Evolutionary conservation across 1,140 invertebrate species (phyloP).

Genomic region (Saccostrea echinata): DNA sequence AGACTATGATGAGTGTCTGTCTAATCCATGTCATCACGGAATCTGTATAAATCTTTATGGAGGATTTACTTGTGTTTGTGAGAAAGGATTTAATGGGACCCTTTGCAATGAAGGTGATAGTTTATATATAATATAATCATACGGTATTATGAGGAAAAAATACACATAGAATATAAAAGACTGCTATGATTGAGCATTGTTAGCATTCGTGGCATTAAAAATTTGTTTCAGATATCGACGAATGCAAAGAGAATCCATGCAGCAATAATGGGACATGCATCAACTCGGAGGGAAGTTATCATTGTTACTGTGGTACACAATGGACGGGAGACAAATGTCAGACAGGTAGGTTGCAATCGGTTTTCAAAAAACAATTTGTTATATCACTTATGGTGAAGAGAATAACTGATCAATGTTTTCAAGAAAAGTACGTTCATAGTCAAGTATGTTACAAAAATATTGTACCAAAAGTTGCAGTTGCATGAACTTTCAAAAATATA

Average conservation of each 20-base stretch:
- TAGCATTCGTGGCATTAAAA: neutral
- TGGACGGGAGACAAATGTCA: slow-evolving; percentile 76
- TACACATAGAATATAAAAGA: neutral
- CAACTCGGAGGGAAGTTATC: slow-evolving; percentile 66
- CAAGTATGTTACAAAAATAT: too few relatives aligned
- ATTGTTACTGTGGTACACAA: slow-evolving; percentile 71
- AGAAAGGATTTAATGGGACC: slow-evolving; percentile 81
- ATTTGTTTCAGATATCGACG: slow-evolving; percentile 61
- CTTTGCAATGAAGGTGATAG: slow-evolving; percentile 61
- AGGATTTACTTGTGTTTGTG: slow-evolving; percentile 55
- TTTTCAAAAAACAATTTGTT: too few relatives aligned
- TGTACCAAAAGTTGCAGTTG: too few relatives aligned
- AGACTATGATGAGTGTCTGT: slow-evolving; percentile 33
- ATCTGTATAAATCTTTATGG: slow-evolving; percentile 87
- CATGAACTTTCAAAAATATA: too few relatives aligned
- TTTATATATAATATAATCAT: neutral
- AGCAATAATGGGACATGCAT: slow-evolving; percentile 69
- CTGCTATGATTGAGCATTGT: neutral
- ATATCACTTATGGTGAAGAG: too few relatives aligned
- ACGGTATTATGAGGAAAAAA: neutral
- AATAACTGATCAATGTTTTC: too few relatives aligned
- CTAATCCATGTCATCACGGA: slow-evolving; percentile 85
- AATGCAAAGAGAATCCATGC: slow-evolving; percentile 78
- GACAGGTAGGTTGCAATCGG: slow-evolving; percentile 38
- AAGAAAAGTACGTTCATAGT: too few relatives aligned